phyloP scores from a whole-genome alignment of 2,888 invertebrate species.

The Caenorhabditis sp. region DNA sequence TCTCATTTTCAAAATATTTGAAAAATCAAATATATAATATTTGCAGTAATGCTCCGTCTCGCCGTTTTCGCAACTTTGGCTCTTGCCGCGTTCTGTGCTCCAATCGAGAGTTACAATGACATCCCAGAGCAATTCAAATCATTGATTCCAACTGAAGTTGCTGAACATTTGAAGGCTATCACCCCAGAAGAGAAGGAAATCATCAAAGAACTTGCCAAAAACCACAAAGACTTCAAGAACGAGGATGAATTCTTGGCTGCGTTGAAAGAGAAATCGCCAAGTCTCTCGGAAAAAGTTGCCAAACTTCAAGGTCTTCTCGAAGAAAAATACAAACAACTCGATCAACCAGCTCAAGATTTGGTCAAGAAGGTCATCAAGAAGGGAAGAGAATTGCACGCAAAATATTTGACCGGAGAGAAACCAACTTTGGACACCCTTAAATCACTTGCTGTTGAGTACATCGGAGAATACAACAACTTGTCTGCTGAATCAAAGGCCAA shows the following conservation, averaged over 20 bases:
- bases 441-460: slow-evolving; percentile 43
- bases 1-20: neutral
- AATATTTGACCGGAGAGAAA: slow-evolving; percentile 60
- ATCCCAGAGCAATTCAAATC: slow-evolving; percentile 65
- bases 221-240: slow-evolving; percentile 52
- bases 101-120: slow-evolving; percentile 57
- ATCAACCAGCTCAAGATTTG: slow-evolving; percentile 62
- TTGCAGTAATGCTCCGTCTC: slow-evolving; percentile 43
- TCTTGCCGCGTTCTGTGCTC: slow-evolving; percentile 45
- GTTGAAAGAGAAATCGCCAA: slow-evolving; percentile 63
- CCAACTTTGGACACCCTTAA: slow-evolving; percentile 60
- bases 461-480: slow-evolving; percentile 57
- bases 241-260: slow-evolving; percentile 61
- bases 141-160: slow-evolving; percentile 66
- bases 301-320: slow-evolving; percentile 58
- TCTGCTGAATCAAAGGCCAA: slow-evolving; percentile 60
- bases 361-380: slow-evolving; percentile 61
- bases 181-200: slow-evolving; percentile 64
- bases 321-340: slow-evolving; percentile 57
- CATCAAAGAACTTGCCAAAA: slow-evolving; percentile 63
- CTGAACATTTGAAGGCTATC: slow-evolving; percentile 62
- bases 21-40: slow-evolving; percentile 5
- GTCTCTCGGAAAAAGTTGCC: slow-evolving; percentile 62
- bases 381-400: slow-evolving; percentile 58
- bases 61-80: slow-evolving; percentile 42